phyloP scores from a whole-genome alignment of 2,888 invertebrate genomes.

The Protula sp. region DNA sequence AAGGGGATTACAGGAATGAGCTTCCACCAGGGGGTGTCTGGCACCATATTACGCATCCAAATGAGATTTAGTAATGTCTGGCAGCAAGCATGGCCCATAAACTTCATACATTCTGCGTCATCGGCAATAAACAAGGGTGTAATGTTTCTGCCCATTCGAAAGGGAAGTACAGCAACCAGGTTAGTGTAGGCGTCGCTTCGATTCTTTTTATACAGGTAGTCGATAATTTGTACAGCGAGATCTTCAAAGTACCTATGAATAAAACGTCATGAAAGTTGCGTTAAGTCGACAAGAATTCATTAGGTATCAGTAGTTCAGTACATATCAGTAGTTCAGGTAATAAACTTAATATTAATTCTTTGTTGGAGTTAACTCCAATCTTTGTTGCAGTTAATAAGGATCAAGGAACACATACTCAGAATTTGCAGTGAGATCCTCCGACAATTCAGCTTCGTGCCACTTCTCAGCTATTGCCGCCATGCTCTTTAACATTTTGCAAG shows the following conservation, averaged over 20 bases:
- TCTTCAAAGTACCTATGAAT: constrained; percentile 11
- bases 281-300: too few species aligned
- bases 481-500: constrained; percentile 9
- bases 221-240: constrained; percentile 11
- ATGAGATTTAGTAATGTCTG: constrained; percentile 18
- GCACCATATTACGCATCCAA: constrained; percentile 16
- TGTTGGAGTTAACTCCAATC: too few species aligned
- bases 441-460: constrained; percentile 9
- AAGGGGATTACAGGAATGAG: constrained; percentile 7
- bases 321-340: too few species aligned
- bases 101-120: constrained; percentile 15
- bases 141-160: constrained; percentile 8
- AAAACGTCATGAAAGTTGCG: too few species aligned
- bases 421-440: not conserved
- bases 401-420: constrained; percentile 18
- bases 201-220: constrained; percentile 13
- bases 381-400: too few species aligned
- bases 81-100: constrained; percentile 19
- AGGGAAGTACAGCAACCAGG: constrained; percentile 12
- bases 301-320: too few species aligned
- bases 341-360: too few species aligned
- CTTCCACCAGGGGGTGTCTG: constrained; percentile 17
- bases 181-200: constrained; percentile 12
- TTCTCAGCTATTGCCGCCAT: constrained; percentile 6
- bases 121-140: constrained; percentile 17